These are phyloP conservation scores for Numenius phaeopus DNA, from an alignment of 2,797 vertebrate species.

Conservation along the genomic window DNA sequence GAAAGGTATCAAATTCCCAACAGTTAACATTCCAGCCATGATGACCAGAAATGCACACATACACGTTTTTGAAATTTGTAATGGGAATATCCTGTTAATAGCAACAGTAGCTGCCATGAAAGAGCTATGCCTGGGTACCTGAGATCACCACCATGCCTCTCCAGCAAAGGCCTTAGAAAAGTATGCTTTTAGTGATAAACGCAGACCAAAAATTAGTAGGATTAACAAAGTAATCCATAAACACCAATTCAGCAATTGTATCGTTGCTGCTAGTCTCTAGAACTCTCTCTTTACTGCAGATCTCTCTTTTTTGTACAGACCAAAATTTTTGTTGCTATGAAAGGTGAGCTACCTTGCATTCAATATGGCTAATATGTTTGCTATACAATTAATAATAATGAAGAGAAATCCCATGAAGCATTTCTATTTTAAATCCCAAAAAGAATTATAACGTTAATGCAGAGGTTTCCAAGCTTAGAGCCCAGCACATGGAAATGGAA, in stretches of 20 bases:
- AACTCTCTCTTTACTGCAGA: background rate
- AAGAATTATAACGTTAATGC: background rate
- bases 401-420: background rate
- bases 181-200: background rate
- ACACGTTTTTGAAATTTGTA: background rate
- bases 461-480: background rate
- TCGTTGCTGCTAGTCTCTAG: background rate
- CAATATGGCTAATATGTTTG: background rate
- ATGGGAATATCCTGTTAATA: background rate
- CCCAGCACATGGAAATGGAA: background rate
- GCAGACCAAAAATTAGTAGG: background rate
- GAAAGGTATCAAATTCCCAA: background rate
- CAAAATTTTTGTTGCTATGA: background rate
- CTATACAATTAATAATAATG: background rate
- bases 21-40: background rate
- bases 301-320: background rate
- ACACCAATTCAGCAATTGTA: background rate
- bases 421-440: background rate
- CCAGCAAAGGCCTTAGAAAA: background rate
- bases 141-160: background rate
- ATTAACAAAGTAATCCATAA: background rate
- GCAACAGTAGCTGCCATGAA: background rate
- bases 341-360: background rate
- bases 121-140: too few relatives aligned
- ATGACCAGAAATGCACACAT: background rate